Evolutionary conservation across 2,797 vertebrate genomes (phyloP).

Genomic region (Mycteria americana): DNA sequence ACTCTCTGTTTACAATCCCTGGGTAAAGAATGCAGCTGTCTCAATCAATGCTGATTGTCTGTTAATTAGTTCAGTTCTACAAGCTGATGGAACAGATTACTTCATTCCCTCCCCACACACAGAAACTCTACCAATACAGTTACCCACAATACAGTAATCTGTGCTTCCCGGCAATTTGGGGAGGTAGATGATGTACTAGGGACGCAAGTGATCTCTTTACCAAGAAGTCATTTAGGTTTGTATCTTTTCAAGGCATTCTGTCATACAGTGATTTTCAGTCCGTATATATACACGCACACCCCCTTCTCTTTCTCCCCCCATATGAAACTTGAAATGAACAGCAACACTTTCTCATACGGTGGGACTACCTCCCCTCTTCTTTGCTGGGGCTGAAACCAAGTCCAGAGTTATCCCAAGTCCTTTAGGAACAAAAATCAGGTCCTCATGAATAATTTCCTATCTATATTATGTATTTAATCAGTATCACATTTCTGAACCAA

Average conservation of each 20-base stretch:
- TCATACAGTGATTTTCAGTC: not conserved
- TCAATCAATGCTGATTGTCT: constrained; percentile 77
- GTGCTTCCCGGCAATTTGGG: not conserved
- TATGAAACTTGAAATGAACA: not conserved
- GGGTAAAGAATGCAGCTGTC: constrained; percentile 74
- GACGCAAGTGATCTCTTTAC: not conserved
- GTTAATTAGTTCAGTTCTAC: constrained; percentile 76
- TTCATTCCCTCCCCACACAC: constrained; percentile 24
- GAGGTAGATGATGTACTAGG: not conserved
- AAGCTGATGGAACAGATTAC: constrained; percentile 79
- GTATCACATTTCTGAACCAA: not conserved
- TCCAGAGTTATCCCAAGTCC: not conserved
- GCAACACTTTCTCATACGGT: not conserved
- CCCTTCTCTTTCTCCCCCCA: not conserved
- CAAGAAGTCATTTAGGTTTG: not conserved
- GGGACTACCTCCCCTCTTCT: not conserved
- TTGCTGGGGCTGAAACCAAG: not conserved
- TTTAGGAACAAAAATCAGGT: not conserved
- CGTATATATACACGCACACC: not conserved
- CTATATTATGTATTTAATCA: not conserved
- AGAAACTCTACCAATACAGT: constrained; percentile 70
- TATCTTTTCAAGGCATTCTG: not conserved
- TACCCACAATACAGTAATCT: constrained; percentile 25
- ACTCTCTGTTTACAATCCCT: constrained; percentile 37
- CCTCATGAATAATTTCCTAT: not conserved